These are phyloP conservation scores for Pheosia tremula DNA, from an alignment of 2,888 invertebrate species.

Conservation along the genomic window DNA sequence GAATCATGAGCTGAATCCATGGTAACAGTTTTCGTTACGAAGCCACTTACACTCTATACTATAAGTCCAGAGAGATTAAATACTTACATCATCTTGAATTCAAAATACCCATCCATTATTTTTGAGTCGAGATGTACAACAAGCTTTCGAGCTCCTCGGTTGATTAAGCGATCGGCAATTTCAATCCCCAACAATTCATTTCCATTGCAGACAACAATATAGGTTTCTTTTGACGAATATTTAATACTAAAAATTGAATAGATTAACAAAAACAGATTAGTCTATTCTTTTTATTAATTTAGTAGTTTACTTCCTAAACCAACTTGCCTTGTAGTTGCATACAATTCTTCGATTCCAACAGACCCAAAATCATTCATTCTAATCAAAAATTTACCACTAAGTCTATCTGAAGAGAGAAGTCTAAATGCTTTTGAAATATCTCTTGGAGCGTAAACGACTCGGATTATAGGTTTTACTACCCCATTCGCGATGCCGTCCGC, in stretches of 20 bases:
- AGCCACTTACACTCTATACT: too few species aligned
- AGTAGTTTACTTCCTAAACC: not conserved
- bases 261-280: not conserved
- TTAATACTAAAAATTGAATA: slow-evolving; percentile 33
- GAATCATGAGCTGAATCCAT: too few species aligned
- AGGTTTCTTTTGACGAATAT: slow-evolving; percentile 36
- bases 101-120: slow-evolving; percentile 38
- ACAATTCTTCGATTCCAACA: slow-evolving; percentile 27
- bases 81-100: slow-evolving; percentile 44
- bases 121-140: slow-evolving; percentile 38
- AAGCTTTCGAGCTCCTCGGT: slow-evolving; percentile 45
- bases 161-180: slow-evolving; percentile 42
- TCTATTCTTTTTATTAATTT: too few species aligned
- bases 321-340: slow-evolving; percentile 42
- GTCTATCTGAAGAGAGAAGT: slow-evolving; percentile 86
- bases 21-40: too few species aligned
- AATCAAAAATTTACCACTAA: slow-evolving; percentile 61
- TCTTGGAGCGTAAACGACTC: slow-evolving; percentile 85
- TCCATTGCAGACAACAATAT: slow-evolving; percentile 45
- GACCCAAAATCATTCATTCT: slow-evolving; percentile 30
- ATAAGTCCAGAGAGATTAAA: too few species aligned
- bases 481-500: slow-evolving; percentile 86
- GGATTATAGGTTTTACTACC: slow-evolving; percentile 86
- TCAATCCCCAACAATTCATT: slow-evolving; percentile 42
- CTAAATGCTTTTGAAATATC: slow-evolving; percentile 88